Percentiles rank a stretch among this genome's conserved stretches.
Conservation (phyloP, 2,888 invertebrate species). For the Argyresthia albistria region DNA sequence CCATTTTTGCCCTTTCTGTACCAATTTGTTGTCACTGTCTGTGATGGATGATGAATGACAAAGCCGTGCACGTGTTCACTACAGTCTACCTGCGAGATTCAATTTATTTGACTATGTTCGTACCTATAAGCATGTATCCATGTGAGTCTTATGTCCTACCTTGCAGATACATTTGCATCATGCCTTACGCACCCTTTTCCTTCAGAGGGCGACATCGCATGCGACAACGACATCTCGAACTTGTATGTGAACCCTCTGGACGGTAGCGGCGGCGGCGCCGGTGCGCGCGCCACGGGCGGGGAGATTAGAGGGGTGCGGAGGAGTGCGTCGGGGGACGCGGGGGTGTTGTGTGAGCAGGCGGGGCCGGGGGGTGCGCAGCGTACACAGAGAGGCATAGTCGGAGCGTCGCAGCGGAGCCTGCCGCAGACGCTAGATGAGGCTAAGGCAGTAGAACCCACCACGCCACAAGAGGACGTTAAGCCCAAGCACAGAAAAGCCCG, state of each 20-base stretch:
- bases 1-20: too few relatives aligned
- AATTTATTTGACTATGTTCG: background rate
- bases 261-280: constrained; percentile 69
- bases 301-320: constrained; percentile 79
- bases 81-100: background rate
- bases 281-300: constrained; percentile 32
- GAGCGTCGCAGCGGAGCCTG: constrained; percentile 56
- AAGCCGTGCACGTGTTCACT: background rate
- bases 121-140: constrained; percentile 30
- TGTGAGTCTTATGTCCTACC: constrained; percentile 70
- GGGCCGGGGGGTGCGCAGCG: constrained; percentile 65
- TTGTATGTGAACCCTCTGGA: constrained; percentile 91
- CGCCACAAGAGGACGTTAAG: constrained; percentile 55
- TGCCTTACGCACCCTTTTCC: constrained; percentile 96
- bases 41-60: background rate
- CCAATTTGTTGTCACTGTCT: background rate
- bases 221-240: constrained; percentile 83
- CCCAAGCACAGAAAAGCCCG: constrained; percentile 90
- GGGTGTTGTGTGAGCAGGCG: constrained; percentile 74
- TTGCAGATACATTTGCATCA: constrained; percentile 96
- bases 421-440: constrained; percentile 55
- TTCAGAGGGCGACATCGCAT: constrained; percentile 85
- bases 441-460: constrained; percentile 71
- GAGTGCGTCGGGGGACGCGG: constrained; percentile 85
- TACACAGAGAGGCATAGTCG: constrained; percentile 41